Base-by-base conservation (phyloP, 1,140 invertebrate genomes). In the Bombus affinis region DNA sequence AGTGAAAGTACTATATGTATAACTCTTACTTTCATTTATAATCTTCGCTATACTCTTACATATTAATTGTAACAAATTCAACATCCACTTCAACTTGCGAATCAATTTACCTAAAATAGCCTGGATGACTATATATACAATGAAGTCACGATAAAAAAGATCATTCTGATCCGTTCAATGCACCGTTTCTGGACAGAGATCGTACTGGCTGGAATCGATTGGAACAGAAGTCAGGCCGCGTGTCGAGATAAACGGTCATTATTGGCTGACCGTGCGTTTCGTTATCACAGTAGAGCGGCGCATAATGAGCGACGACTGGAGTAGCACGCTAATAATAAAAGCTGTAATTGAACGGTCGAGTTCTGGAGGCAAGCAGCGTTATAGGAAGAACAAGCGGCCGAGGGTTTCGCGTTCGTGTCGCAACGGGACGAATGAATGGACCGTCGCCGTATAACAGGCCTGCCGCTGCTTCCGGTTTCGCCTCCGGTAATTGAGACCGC, bases 261-360 rank as follows among this genome's bases (percentile, higher is more conserved):
- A 85, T 79, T 85, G 77, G 44, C 78, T 53, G 77, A 28, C 77
- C 83, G 59, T 85, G 83, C 83, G 83, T 85, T 85, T 85, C 77
- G 83, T 80, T 85, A 85, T 85, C 83, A 72, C 22, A 53, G 83
- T 62, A 80, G 68, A 80, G 83, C 39, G 83, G 76, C 77, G 47
- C 53, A 79, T 85, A 85, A 85, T 85, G 83, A 85, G 77, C 83
- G 83, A 35, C 77, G 83, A 85, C 77, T 85, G 76, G 83, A 85
- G 83, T 85, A 85, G 77, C 83, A 72, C 83, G 83, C 83, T 85
- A 85, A 85, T 85, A 85, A 85, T 85, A 85, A 85, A 85, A 77
- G 32, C 68, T 68, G 77, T 85, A 85, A 85, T 85, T 85, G 83
- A 85, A 68, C 83, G 83, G 83, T 80, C 53, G 76, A 53, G 83